A percentile compares a stretch with the other conserved stretches of the same genome.
Conservation (phyloP, 2,888 invertebrate species). For the Sussaba pulchella region DNA sequence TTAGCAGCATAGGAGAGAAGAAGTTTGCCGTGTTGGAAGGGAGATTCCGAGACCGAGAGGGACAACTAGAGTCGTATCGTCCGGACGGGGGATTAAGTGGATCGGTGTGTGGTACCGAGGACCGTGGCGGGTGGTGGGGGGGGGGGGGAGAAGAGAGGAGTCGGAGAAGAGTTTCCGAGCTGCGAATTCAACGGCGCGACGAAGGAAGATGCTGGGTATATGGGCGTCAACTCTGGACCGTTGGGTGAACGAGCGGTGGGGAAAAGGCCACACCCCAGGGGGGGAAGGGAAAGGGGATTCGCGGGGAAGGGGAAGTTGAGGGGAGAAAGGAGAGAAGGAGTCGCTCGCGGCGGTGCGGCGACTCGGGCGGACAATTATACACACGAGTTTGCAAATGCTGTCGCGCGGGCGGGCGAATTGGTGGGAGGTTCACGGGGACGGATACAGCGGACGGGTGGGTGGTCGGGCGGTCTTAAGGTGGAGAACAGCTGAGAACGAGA, state of each 20-base stretch:
- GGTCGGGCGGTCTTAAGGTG: slow-evolving; percentile 47
- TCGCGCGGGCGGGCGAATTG: slow-evolving; percentile 70
- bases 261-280: slow-evolving; percentile 61
- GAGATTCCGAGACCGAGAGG: slow-evolving; percentile 63
- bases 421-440: slow-evolving; percentile 65
- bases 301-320: slow-evolving; percentile 27
- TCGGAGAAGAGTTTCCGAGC: slow-evolving; percentile 2
- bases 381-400: slow-evolving; percentile 81
- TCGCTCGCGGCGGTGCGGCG: slow-evolving; percentile 48
- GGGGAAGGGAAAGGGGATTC: slow-evolving; percentile 38
- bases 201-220: slow-evolving; percentile 53
- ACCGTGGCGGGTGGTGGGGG: slow-evolving; percentile 64
- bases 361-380: slow-evolving; percentile 79
- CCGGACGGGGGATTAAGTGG: slow-evolving; percentile 77
- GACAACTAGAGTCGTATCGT: slow-evolving; percentile 70
- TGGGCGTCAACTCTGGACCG: slow-evolving; percentile 69
- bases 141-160: slow-evolving; percentile 70
- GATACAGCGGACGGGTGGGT: slow-evolving; percentile 71
- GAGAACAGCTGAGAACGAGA: slow-evolving; percentile 29
- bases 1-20: slow-evolving; percentile 65
- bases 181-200: slow-evolving; percentile 36
- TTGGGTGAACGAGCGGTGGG: slow-evolving; percentile 43
- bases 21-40: slow-evolving; percentile 27
- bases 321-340: slow-evolving; percentile 9
- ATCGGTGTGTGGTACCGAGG: slow-evolving; percentile 70